Evolutionary conservation across 2,888 invertebrate species (phyloP), one percentile per base, ranked within the genome.

Genomic region (Lepidochitona cinerea): DNA sequence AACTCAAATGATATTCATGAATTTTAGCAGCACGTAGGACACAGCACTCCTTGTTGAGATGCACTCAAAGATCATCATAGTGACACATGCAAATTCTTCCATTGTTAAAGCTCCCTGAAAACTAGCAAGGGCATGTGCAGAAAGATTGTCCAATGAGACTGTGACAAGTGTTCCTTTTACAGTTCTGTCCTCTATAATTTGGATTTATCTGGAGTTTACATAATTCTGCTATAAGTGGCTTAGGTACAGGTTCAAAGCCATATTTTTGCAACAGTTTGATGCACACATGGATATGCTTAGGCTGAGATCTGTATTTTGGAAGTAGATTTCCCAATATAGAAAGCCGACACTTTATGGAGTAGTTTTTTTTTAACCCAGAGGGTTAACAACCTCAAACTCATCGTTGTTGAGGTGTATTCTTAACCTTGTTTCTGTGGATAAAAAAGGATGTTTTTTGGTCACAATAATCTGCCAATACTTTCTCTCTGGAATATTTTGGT

Each of bases 361-460:
- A 32, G 18, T 9, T 41, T 41, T 23, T n/a, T 69, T 69, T 6
- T 49, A 49, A 26, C 69, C 69, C 29, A 69, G 9, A 49, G 69
- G 52, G 52, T 69, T 69, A 5, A 49, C 69, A 32, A 69, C 35
- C 33, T 69, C 69, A 69, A 49, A 69, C 23, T 69, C 69, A 52
- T 69, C 69, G 52, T 18, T 37, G 29, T 69, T 52, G 7, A 69
- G 23, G 18, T 36, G 37, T 6, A 69, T 41, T 18, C 29, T 37
- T 23, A 69, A n/a, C n/a, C 23, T 18, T 29, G 35, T 37, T 6
- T 7, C 37, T 18, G 23, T 49, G 29, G 26, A 49, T 9, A 69
- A 69, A 23, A 69, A 35, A 29, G 69, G 9, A 69, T 69, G 69
- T 29, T 49, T 26, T 26, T 33, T 23, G 69, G 26, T 29, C 18